Evolutionary conservation across 2,888 invertebrate genomes (phyloP).

Genomic region (Cantharis rustica): DNA sequence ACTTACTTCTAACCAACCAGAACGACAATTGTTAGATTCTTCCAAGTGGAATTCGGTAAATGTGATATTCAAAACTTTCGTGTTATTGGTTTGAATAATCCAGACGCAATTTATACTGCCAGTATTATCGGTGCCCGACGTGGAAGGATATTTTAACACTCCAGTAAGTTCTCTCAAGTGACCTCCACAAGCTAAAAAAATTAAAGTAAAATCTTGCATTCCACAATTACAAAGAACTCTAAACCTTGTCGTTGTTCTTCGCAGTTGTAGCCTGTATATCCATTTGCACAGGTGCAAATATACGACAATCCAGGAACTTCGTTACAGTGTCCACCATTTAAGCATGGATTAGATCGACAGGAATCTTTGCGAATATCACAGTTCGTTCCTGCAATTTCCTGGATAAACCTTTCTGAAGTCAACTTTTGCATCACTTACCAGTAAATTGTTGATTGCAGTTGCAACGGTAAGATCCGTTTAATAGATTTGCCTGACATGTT

Average conservation of each 20-base stretch:
- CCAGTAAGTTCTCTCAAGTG: conserved; percentile 58
- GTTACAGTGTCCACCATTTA: conserved; percentile 78
- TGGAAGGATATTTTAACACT: conserved; percentile 67
- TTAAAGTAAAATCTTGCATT: background rate
- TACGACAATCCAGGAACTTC: conserved; percentile 37
- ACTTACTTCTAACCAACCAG: conserved; percentile 70
- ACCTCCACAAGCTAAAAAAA: conserved; percentile 65
- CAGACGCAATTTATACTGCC: conserved; percentile 78
- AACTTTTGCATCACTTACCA: conserved; percentile 21
- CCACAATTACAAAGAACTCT: background rate
- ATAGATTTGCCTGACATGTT: conserved; percentile 29
- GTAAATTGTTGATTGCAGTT: conserved; percentile 39
- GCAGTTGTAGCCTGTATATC: conserved; percentile 71
- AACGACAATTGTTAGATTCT: conserved; percentile 65
- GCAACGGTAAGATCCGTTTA: conserved; percentile 34
- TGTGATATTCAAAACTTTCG: conserved; percentile 78
- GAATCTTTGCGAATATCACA: conserved; percentile 66
- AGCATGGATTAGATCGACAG: conserved; percentile 77
- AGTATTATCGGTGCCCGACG: conserved; percentile 60
- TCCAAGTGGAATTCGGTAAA: conserved; percentile 81
- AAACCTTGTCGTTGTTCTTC: conserved; percentile 60
- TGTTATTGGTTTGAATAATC: conserved; percentile 71
- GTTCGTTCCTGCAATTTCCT: conserved; percentile 55
- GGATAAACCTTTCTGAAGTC: background rate
- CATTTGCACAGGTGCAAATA: conserved; percentile 68